Percentiles rank a stretch among this genome's conserved stretches.
Conservation (phyloP, 2,113 vertebrate species). For the Alces alces region DNA sequence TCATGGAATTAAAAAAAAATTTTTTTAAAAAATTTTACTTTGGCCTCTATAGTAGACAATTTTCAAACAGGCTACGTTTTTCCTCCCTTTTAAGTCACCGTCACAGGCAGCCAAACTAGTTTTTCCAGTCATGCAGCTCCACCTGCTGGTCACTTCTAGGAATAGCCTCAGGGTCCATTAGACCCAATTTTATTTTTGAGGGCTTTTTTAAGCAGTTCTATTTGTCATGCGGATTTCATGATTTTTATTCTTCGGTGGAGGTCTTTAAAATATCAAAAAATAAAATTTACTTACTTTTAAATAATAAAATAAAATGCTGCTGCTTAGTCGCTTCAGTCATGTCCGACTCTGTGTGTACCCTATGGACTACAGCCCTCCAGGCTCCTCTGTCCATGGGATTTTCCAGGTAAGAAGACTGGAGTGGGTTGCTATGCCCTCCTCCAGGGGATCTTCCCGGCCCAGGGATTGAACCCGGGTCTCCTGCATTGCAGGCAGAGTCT, state of each 20-base stretch:
- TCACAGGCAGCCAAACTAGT: accelerated
- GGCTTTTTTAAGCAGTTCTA: not conserved
- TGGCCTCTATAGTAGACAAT: not conserved
- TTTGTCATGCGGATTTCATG: not conserved
- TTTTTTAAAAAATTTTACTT: not conserved
- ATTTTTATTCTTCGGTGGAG: not conserved
- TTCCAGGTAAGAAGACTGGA: not conserved
- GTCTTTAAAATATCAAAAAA: constrained; percentile 29
- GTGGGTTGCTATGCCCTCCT: not conserved
- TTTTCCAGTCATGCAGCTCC: constrained; percentile 26
- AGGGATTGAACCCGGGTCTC: not conserved
- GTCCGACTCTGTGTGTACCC: not conserved
- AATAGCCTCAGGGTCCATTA: not conserved
- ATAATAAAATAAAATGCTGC: not conserved
- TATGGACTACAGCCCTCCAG: not conserved
- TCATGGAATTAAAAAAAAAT: not conserved
- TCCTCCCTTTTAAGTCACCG: not conserved
- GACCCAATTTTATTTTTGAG: not conserved
- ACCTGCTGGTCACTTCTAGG: constrained; percentile 21
- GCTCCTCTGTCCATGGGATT: not conserved
- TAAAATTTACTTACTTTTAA: not conserved
- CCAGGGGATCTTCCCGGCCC: not conserved
- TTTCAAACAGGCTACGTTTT: not conserved
- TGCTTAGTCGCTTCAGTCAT: not conserved
- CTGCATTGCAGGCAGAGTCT: not conserved